phyloP scores from a whole-genome alignment of 64 coral and sea anemone genomes.

The Stylophora pistillata region DNA sequence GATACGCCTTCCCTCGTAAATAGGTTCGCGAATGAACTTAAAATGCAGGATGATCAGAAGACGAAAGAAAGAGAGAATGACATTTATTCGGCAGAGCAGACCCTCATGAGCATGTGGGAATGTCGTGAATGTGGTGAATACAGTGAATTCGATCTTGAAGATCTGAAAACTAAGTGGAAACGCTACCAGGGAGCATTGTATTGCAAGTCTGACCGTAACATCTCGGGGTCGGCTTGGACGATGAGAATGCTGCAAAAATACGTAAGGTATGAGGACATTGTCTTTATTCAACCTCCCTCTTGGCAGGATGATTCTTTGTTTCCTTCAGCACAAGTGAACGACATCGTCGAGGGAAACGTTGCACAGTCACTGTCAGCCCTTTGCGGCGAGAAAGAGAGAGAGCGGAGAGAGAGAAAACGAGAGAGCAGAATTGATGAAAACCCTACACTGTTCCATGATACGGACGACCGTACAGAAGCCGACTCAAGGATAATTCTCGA shows the following conservation, averaged over 20 bases:
- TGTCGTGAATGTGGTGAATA: too few relatives aligned
- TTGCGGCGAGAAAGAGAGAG: not conserved
- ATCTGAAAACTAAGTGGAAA: not conserved
- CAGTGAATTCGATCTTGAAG: not conserved
- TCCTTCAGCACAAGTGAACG: not conserved
- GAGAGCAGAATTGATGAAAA: not conserved
- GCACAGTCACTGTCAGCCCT: not conserved
- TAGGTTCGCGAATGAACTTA: too few relatives aligned
- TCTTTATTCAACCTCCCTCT: not conserved
- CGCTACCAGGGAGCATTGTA: not conserved
- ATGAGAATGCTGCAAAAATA: not conserved
- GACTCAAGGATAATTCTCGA: slow-evolving; percentile 3
- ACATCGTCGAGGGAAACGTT: not conserved
- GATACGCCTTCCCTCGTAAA: too few relatives aligned
- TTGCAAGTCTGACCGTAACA: slow-evolving; percentile 4
- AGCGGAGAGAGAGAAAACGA: too few relatives aligned
- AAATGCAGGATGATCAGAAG: too few relatives aligned
- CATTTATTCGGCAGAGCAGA: too few relatives aligned
- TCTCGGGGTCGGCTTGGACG: not conserved
- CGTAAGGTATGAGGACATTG: not conserved
- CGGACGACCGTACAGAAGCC: not conserved
- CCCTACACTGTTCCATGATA: not conserved
- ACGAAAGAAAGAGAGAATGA: not conserved
- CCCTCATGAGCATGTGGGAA: too few relatives aligned
- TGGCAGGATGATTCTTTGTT: too few relatives aligned